Base-by-base conservation (phyloP, 2,888 invertebrate genomes). In the Galeopsomyia nigrocyanea region DNA sequence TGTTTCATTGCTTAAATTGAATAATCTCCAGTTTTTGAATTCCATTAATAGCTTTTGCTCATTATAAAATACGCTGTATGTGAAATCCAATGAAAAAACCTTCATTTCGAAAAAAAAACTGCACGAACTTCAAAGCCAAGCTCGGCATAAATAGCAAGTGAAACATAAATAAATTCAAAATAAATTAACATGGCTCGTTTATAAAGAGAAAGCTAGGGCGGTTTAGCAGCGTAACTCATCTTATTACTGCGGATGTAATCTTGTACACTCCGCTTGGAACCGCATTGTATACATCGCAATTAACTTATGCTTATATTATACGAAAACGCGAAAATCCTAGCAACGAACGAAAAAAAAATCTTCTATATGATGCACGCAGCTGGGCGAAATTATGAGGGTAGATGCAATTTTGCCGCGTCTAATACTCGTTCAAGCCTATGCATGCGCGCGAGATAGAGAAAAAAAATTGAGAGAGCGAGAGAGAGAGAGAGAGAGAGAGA, bases 371-470 rank as follows among this genome's bases (percentile, higher is more conserved):
- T 57, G 56, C 50, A 56, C 19, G 21, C 9, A 56, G 26, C 56
- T 17, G 26, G 66, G 56, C 22, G 26, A 62, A 51, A 65, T 68
- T 68, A 64, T 47, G 31, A 50, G 49, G n/a, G 1, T n/a, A 47
- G 68, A 68, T 57, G 65, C 31, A 68, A 71, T 68, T 71, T 60
- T 64, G 49, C 19, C 56, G 16, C 50, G 47, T 68, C 64, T 64
- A 67, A 64, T 53, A 49, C 70, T 53, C 58, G 60, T 51, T 57
- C 31, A 57, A 62, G 60, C 55, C 58, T 64, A 71, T 49, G 21
- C 49, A 22, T 55, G 57, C 63, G 57, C 62, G 16, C 22, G 49
- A 9, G 39, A 19, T 26, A 61, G 55, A 68, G 19, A 60, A 65
- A 39, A 53, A 58, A 65, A 39, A 39, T 10, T 13, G 19, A 10